phyloP scores from a whole-genome alignment of 1,140 invertebrate genomes.

The Contarinia nasturtii region DNA sequence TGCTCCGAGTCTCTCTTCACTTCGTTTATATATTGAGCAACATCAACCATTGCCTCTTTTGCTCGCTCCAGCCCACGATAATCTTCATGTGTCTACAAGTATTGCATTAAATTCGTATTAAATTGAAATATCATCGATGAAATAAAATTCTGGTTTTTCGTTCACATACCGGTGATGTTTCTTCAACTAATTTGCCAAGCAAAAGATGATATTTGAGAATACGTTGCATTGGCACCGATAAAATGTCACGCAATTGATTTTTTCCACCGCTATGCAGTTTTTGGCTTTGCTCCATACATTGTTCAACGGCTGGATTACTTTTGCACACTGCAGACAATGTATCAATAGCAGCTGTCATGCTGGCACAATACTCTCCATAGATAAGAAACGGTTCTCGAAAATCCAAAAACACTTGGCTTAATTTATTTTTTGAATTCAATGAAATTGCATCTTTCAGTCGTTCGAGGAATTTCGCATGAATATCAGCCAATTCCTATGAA shows the following conservation, averaged over 20 bases:
- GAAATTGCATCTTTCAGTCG: constrained; percentile 54
- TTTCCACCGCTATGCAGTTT: constrained; percentile 85
- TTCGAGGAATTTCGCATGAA: constrained; percentile 65
- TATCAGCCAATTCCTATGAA: constrained; percentile 58
- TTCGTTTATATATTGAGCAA: constrained; percentile 95
- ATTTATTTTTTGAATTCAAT: constrained; percentile 24
- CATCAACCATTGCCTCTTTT: constrained; percentile 92
- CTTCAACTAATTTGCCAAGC: constrained; percentile 77
- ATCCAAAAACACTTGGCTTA: constrained; percentile 66
- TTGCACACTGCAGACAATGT: constrained; percentile 53
- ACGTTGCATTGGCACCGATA: constrained; percentile 95
- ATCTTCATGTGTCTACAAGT: constrained; percentile 51
- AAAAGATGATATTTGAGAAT: constrained; percentile 93
- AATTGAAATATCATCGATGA: not conserved
- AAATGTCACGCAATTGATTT: constrained; percentile 81
- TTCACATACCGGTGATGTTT: constrained; percentile 56
- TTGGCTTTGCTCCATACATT: constrained; percentile 49
- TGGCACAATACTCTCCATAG: constrained; percentile 91
- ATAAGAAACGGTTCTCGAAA: constrained; percentile 80
- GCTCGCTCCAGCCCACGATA: constrained; percentile 63
- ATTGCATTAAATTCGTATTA: not conserved
- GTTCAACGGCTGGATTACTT: constrained; percentile 26
- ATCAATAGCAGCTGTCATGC: constrained; percentile 63
- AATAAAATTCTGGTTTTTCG: too few relatives aligned
- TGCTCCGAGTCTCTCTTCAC: constrained; percentile 94